Base-by-base conservation (phyloP, 2,888 invertebrate genomes). In the Ormyrus nitidulus region DNA sequence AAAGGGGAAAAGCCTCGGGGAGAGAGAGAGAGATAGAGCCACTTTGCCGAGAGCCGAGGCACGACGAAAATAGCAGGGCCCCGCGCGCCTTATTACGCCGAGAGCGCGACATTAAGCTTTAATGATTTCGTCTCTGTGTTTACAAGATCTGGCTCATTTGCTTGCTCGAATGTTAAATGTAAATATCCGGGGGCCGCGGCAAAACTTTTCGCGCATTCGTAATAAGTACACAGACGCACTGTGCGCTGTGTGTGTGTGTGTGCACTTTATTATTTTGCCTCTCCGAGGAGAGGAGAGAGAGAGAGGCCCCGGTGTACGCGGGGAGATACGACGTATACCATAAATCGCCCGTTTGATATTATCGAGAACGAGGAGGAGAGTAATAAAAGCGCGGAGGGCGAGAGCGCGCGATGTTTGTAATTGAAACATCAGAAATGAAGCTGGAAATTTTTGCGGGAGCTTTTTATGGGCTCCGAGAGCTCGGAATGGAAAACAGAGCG, bases 61-160 rank as follows among this genome's bases (percentile, higher is more conserved):
- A 2, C 2, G 8, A 44, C 46, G 64, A 58, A 49, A 68, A 49
- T 13, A 77, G 62, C 65, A 34, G 34, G 6, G 34, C 51, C 44
- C 19, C 48, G 13, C 65, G 46, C 58, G 44, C 46, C 73, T 73
- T 78, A 73, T 78, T 79, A 79, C 68, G 73, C 13, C 54, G 61
- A 51, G 62, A 10, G 48, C 34, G 72, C 73, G 80, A 80, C 77
- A 73, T 73, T 68, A 51, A 53, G 65, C 72, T 77, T 77, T 81
- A 81, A 81, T 77, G 77, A 81, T 81, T 81, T 77, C 62, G 77
- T 77, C 66, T 46, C 48, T 62, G 58, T 77, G 80, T 80, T 80
- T 80, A 80, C 77, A 80, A 77, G 80, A 80, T 70, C 80, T 73
- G 56, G 56, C 77, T 77, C 80, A 80, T 77, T 80, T 80, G 80